phyloP scores from a whole-genome alignment of 2,797 vertebrate species.

The Podarcis lilfordi region DNA sequence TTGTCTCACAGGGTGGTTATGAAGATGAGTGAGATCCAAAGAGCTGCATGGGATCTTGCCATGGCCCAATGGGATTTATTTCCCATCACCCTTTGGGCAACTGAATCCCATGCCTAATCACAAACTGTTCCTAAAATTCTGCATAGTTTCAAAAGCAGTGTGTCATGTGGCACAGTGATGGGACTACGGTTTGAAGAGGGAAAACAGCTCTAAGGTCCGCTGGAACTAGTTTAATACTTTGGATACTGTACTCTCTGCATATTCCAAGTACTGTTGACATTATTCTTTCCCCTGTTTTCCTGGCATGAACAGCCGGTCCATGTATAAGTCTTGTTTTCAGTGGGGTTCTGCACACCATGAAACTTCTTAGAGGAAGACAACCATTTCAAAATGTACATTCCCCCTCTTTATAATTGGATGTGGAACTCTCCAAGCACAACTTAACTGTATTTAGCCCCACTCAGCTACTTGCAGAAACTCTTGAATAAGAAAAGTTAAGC shows the following conservation, averaged over 20 bases:
- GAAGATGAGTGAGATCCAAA: background rate
- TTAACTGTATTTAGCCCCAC: background rate
- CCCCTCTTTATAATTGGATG: constrained; percentile 4
- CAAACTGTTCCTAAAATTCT: background rate
- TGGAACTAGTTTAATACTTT: background rate
- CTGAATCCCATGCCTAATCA: background rate
- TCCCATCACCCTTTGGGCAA: background rate
- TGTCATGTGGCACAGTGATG: background rate
- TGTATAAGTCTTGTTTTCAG: background rate
- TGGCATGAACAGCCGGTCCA: background rate
- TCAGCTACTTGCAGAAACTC: background rate
- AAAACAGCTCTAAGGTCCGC: background rate
- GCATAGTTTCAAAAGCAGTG: background rate
- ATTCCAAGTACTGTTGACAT: background rate
- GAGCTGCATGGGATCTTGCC: background rate
- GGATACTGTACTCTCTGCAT: background rate
- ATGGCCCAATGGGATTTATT: background rate
- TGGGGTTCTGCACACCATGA: background rate
- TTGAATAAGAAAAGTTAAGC: constrained; percentile 6
- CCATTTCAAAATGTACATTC: background rate
- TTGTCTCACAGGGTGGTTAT: background rate
- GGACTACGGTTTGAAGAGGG: background rate
- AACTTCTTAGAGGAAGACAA: background rate
- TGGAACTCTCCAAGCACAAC: background rate
- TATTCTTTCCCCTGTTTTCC: background rate